Percentiles rank a stretch among this genome's conserved stretches.
These are phyloP conservation scores for Neogobius melanostomus DNA, from an alignment of 2,113 vertebrate species.

Conservation along the genomic window DNA sequence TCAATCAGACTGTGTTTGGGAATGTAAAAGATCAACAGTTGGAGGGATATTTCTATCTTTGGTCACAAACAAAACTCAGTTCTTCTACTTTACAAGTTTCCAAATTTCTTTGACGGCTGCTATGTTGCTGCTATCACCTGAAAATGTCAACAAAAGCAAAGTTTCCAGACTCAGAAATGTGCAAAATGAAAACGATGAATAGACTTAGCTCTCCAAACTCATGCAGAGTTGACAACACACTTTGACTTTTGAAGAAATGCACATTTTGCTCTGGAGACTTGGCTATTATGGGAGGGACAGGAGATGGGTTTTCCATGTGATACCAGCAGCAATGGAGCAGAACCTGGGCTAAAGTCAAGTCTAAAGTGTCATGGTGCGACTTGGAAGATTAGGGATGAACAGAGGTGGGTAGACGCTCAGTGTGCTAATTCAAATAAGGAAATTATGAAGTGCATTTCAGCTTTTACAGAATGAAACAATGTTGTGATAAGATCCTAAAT, in stretches of 20 bases:
- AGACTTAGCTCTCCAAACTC: background rate
- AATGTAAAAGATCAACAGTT: too few relatives aligned
- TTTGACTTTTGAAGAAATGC: background rate
- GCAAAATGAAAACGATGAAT: background rate
- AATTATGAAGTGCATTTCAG: too few relatives aligned
- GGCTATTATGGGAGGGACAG: too few relatives aligned
- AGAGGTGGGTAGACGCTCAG: background rate
- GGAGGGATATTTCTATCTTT: conserved; percentile 16
- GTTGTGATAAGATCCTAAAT: too few relatives aligned
- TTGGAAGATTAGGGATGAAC: background rate
- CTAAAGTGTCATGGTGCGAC: conserved; percentile 7
- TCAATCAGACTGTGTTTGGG: too few relatives aligned
- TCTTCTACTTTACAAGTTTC: conserved; percentile 75
- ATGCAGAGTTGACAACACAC: background rate
- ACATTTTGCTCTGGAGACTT: background rate
- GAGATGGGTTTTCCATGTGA: background rate
- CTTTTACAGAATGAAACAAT: too few relatives aligned
- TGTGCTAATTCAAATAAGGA: too few relatives aligned
- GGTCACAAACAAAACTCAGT: conserved; percentile 70
- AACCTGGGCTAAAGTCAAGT: conserved; percentile 5
- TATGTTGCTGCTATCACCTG: background rate
- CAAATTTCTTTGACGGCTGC: conserved; percentile 7
- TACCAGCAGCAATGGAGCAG: conserved; percentile 3
- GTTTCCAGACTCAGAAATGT: background rate
- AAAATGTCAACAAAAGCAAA: background rate